Conservation (phyloP, 23 tunicate genomes). For the Ascidia mentula region DNA sequence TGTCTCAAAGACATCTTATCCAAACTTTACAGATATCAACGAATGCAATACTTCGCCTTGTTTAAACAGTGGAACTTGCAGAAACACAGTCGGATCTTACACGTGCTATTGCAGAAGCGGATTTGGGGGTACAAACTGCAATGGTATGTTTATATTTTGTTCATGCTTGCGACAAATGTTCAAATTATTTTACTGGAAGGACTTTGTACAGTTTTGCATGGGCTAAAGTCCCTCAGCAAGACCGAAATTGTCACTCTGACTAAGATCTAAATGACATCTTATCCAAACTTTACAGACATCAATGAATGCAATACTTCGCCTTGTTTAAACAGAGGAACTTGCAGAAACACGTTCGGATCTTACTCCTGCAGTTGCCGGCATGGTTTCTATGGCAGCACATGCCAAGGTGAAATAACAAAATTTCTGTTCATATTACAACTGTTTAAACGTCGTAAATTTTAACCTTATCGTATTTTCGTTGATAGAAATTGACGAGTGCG, state of each 20-base stretch:
- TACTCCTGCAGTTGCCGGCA: neutral
- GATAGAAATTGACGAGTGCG: neutral
- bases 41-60: neutral
- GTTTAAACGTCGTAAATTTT: too few relatives aligned
- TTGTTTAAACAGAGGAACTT: neutral
- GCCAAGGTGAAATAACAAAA: neutral
- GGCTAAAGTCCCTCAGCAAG: too few relatives aligned
- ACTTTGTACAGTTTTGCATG: too few relatives aligned
- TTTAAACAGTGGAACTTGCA: constrained; percentile 1
- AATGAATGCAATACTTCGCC: neutral
- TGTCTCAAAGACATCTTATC: too few relatives aligned
- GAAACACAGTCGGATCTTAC: neutral
- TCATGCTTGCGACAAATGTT: too few relatives aligned
- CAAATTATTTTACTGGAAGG: too few relatives aligned
- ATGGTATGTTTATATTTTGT: neutral
- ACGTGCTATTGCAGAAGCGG: neutral
- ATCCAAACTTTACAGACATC: neutral
- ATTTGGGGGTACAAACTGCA: neutral
- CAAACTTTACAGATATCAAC: neutral
- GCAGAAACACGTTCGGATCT: neutral
- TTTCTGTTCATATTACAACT: too few relatives aligned
- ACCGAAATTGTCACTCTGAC: too few relatives aligned
- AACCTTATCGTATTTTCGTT: too few relatives aligned
- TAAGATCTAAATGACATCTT: too few relatives aligned
- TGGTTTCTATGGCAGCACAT: neutral